These are phyloP conservation scores for Spilarctia lutea DNA, from an alignment of 2,888 invertebrate genomes.

Conservation along the genomic window DNA sequence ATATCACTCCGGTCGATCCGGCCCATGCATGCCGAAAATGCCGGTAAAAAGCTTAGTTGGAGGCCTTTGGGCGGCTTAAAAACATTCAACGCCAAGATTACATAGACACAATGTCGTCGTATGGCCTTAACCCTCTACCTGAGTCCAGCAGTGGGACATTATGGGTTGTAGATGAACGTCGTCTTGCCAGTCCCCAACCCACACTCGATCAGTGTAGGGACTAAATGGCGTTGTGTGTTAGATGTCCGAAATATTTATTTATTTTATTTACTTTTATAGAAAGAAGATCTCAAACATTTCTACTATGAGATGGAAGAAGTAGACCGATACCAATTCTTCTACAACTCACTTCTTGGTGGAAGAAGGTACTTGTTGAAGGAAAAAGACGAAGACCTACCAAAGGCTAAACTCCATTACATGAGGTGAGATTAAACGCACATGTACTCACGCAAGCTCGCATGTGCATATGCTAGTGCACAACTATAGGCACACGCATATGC, in stretches of 20 bases:
- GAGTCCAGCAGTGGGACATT: too few species aligned
- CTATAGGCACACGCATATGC: neutral
- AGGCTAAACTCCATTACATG: conserved; percentile 79
- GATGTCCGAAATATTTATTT: neutral
- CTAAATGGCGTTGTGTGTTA: too few species aligned
- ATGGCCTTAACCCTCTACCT: too few species aligned
- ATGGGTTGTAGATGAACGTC: too few species aligned
- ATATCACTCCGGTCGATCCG: too few species aligned
- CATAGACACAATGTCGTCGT: too few species aligned
- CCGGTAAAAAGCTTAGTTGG: too few species aligned
- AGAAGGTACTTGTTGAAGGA: conserved; percentile 90
- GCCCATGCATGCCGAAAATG: too few species aligned
- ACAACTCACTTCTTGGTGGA: conserved; percentile 86
- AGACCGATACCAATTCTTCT: conserved; percentile 83
- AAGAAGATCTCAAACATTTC: conserved; percentile 85
- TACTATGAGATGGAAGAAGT: conserved; percentile 87
- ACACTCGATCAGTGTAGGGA: too few species aligned
- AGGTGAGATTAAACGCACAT: conserved; percentile 74
- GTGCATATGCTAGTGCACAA: neutral
- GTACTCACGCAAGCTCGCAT: neutral
- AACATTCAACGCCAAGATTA: too few species aligned
- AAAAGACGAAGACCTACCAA: conserved; percentile 84
- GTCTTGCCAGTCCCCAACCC: too few species aligned
- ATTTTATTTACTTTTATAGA: conserved; percentile 54
- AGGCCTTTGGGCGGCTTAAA: too few species aligned